Evolutionary conservation across 2,888 invertebrate genomes (phyloP).

Genomic region (Amblyteles armatorius): DNA sequence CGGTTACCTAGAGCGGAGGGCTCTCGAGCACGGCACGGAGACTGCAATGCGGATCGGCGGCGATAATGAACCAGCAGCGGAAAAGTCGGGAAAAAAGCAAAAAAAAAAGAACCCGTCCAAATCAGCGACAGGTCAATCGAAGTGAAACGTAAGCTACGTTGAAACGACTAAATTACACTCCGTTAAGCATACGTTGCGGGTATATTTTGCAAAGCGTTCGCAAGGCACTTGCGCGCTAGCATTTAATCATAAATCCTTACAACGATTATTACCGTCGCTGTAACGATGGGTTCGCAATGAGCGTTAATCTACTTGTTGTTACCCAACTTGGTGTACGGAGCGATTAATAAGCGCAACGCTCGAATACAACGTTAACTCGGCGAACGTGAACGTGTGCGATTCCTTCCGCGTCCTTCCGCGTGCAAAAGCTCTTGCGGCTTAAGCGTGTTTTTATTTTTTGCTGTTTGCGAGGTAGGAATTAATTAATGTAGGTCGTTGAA

Average conservation of each 20-base stretch:
- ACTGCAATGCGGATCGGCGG: slow-evolving; percentile 67
- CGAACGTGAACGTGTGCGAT: neutral
- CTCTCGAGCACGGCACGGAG: slow-evolving; percentile 1
- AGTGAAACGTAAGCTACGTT: neutral
- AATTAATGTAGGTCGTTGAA: slow-evolving; percentile 47
- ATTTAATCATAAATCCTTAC: neutral
- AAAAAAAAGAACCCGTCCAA: neutral
- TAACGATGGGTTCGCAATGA: neutral
- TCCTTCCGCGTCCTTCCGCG: neutral
- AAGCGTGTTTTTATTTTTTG: neutral
- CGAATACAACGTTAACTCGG: neutral
- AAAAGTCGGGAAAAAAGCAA: slow-evolving; percentile 15
- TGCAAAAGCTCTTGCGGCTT: neutral
- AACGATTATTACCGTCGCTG: slow-evolving; percentile 5
- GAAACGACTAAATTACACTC: neutral
- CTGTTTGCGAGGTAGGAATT: slow-evolving; percentile 22
- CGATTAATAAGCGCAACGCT: slow-evolving; percentile 9
- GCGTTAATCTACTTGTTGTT: slow-evolving; percentile 26
- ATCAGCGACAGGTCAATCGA: neutral
- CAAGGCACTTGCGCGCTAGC: neutral
- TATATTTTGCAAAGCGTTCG: neutral
- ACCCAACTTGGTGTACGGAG: neutral
- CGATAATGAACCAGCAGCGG: slow-evolving; percentile 65
- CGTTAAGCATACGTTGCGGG: neutral
- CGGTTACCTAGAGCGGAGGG: slow-evolving; percentile 8